Evolutionary conservation across 2,888 invertebrate genomes (phyloP), one percentile per base, ranked within the genome.

Genomic region (Dendrolimus pini): DNA sequence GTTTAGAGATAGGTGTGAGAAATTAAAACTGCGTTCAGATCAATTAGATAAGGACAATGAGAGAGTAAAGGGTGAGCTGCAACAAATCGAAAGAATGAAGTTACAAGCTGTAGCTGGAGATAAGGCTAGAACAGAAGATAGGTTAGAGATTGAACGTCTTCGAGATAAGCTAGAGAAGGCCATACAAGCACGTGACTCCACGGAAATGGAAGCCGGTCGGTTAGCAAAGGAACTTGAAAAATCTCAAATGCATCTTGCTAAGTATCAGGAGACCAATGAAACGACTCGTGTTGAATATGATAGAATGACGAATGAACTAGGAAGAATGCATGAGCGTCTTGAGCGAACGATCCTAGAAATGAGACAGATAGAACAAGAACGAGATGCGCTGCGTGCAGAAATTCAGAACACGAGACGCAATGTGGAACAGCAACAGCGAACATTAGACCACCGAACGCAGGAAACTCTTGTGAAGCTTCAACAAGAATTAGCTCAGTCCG

Each of bases 101-200:
- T 88, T 94, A 59, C 95, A 95, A 84, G 93, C 86, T 57, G 85
- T 93, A 64, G 91, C 93, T 41, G 93, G 93, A 18, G 94, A 93
- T 65, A 93, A 94, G 73, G 92, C 93, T 30, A 86, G 93, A 66
- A 93, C 93, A 55, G 93, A 93, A 71, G 95, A 94, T 71, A 92
- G 93, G 69, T 93, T 94, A 68, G 97, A 97, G 88, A 94, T 96
- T 59, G 97, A 97, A 80, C 93, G 96, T 67, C 89, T 97, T 59
- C 93, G 96, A 67, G 97, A 97, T 69, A 96, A 96, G 78, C 91
- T 97, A 58, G 97, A 97, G 75, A 96, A 96, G 83, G 95, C 96
- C 12, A 93, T 96, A 62, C 94, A 94, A 75, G 94, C 94, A 0
- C 92, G 96, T 69, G 96, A 96, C 75, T 94, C 96, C 56, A 96